Conservation (phyloP, 1,140 invertebrate species). For the Elysia chlorotica region DNA sequence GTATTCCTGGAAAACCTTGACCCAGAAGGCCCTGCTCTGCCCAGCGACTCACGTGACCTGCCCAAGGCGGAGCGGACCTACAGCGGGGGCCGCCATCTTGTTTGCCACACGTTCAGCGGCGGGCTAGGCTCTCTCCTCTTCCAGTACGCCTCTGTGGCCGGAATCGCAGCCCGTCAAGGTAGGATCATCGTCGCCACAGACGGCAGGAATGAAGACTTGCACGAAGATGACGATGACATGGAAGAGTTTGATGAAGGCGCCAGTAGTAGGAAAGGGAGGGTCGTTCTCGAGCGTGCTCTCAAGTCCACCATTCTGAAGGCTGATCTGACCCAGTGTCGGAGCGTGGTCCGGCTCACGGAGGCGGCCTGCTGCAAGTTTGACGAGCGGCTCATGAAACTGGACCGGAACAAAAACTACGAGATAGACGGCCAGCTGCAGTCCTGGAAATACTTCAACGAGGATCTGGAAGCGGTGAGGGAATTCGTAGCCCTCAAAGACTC, state of each 20-base stretch:
- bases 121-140: constrained; percentile 45
- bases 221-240: too few species aligned
- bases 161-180: constrained; percentile 28
- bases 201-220: too few species aligned
- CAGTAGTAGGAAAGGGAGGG: too few species aligned
- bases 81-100: constrained; percentile 17
- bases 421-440: constrained; percentile 37
- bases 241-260: too few species aligned
- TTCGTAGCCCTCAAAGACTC: constrained; percentile 32
- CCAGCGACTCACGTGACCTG: constrained; percentile 3
- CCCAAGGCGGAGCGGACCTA: constrained; percentile 14
- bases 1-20: constrained; percentile 20
- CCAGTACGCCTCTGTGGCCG: constrained; percentile 38
- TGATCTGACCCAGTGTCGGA: neutral
- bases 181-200: constrained; percentile 25
- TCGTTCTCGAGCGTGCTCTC: constrained; percentile 17
- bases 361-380: constrained; percentile 30
- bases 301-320: neutral
- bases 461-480: constrained; percentile 26
- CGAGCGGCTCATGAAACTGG: constrained; percentile 22
- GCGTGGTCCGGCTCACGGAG: constrained; percentile 1
- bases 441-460: constrained; percentile 42
- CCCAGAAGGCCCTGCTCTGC: constrained; percentile 17
- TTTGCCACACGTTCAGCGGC: constrained; percentile 32
- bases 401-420: constrained; percentile 18